Conservation (phyloP, 2,797 vertebrate genomes). For the Leptoclinus maculatus region DNA sequence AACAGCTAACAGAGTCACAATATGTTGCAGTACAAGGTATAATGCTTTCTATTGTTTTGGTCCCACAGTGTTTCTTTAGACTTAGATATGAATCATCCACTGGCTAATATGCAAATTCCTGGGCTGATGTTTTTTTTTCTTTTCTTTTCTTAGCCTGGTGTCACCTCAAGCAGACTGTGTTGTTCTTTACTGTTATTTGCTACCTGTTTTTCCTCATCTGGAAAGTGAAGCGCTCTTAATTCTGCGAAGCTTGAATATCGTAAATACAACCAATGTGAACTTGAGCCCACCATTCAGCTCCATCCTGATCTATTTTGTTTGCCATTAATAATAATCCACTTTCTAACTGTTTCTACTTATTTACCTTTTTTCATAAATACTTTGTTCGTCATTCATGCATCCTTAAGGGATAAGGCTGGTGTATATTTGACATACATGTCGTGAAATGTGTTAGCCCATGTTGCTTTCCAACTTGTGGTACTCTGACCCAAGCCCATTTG, state of each 20-base stretch:
- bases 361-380: neutral
- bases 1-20: neutral
- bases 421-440: neutral
- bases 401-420: neutral
- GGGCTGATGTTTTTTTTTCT: neutral
- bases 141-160: neutral
- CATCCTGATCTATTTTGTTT: conserved; percentile 23
- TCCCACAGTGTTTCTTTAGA: conserved; percentile 3
- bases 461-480: neutral
- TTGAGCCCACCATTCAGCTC: conserved; percentile 10
- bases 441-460: neutral
- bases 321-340: conserved; percentile 16
- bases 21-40: neutral
- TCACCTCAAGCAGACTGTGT: conserved; percentile 2
- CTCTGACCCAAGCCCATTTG: neutral
- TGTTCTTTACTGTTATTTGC: neutral
- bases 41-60: conserved; percentile 13
- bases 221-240: conserved; percentile 1
- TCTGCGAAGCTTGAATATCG: neutral
- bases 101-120: conserved; percentile 17
- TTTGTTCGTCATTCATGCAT: conserved; percentile 10
- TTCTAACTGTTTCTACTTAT: neutral
- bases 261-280: conserved; percentile 10
- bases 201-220: conserved; percentile 2
- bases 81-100: conserved; percentile 16